These are phyloP conservation scores for Dysmachus trigonus DNA, from an alignment of 2,888 invertebrate species.

Conservation along the genomic window DNA sequence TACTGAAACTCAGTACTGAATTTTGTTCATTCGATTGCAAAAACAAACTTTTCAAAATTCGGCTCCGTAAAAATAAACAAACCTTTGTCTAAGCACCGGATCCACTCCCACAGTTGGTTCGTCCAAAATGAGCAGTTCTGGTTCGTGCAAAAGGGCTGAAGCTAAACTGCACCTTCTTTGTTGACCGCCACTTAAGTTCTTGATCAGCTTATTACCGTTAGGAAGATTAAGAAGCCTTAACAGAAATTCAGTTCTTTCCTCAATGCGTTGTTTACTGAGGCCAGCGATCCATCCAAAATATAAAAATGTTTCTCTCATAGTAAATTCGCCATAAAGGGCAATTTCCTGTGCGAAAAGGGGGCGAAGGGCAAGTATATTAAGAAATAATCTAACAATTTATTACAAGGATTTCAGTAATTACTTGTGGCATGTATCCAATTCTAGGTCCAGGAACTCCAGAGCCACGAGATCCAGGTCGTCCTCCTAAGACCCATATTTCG, in stretches of 20 bases:
- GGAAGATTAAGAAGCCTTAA: slow-evolving; percentile 72
- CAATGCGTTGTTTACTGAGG: slow-evolving; percentile 74
- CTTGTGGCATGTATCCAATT: slow-evolving; percentile 91
- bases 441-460: slow-evolving; percentile 89
- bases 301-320: slow-evolving; percentile 81
- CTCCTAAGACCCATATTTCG: slow-evolving; percentile 85
- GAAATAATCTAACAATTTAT: slow-evolving; percentile 25
- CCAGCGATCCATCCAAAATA: slow-evolving; percentile 87
- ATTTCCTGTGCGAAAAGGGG: slow-evolving; percentile 68
- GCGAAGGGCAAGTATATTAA: slow-evolving; percentile 30
- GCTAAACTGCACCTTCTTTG: slow-evolving; percentile 89
- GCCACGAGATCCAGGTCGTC: slow-evolving; percentile 81
- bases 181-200: slow-evolving; percentile 88
- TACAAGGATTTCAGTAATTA: slow-evolving; percentile 55
- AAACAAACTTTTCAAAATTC: neutral
- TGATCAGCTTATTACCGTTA: slow-evolving; percentile 71
- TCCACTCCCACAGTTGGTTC: slow-evolving; percentile 95
- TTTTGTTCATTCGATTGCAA: neutral
- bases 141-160: slow-evolving; percentile 86
- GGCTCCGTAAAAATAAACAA: slow-evolving; percentile 38
- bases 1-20: too few relatives aligned
- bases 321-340: slow-evolving; percentile 80
- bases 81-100: slow-evolving; percentile 84
- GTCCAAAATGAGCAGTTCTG: slow-evolving; percentile 88
- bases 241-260: slow-evolving; percentile 77